phyloP scores from a whole-genome alignment of 2,113 vertebrate genomes.

The Solea solea region DNA sequence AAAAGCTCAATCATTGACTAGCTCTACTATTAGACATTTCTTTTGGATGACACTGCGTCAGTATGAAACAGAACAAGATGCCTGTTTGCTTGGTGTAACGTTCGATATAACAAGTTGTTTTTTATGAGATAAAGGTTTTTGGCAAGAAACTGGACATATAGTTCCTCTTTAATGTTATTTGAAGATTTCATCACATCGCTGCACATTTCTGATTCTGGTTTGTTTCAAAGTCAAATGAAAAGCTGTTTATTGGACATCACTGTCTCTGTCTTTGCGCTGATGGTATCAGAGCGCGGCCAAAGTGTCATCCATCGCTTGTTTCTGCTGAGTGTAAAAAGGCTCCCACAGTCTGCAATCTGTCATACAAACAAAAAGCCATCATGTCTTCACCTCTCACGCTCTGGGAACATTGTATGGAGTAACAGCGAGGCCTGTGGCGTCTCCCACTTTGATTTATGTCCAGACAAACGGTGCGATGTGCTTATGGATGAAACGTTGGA shows the following conservation, averaged over 20 bases:
- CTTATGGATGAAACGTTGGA: too few relatives aligned
- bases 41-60: too few relatives aligned
- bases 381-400: slow-evolving; percentile 42
- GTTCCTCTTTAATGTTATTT: too few relatives aligned
- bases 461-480: background rate
- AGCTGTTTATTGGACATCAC: slow-evolving; percentile 13
- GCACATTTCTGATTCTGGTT: background rate
- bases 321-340: slow-evolving; percentile 69
- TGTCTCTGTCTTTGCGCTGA: background rate
- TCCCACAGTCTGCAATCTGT: slow-evolving; percentile 73
- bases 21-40: too few relatives aligned
- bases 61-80: background rate
- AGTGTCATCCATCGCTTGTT: slow-evolving; percentile 54
- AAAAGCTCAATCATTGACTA: background rate
- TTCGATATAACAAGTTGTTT: background rate
- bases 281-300: slow-evolving; percentile 46
- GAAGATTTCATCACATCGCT: too few relatives aligned
- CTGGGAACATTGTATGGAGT: slow-evolving; percentile 20
- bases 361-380: slow-evolving; percentile 61
- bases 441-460: slow-evolving; percentile 23
- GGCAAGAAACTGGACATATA: too few relatives aligned
- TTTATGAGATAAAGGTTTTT: background rate
- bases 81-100: background rate
- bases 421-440: slow-evolving; percentile 18
- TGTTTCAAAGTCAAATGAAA: background rate